Conservation (phyloP, 2,888 invertebrate genomes). For the Drosophila putrida region DNA sequence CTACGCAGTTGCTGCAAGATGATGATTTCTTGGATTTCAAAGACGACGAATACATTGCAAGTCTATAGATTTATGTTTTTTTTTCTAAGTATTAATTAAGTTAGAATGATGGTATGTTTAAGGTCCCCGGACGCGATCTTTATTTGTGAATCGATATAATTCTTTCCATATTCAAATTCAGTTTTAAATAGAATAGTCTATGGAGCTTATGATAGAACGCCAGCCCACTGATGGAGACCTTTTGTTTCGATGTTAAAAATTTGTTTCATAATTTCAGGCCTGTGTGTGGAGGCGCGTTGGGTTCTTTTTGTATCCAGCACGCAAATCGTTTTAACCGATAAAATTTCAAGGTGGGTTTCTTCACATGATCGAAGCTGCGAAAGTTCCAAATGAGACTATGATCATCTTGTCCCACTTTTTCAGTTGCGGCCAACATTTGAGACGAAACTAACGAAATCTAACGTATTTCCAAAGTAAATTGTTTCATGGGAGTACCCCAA, state of each 20-base stretch:
- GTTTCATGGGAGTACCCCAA: conserved; percentile 34
- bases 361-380: conserved; percentile 32
- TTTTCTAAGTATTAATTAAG: conserved; percentile 35
- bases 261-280: conserved; percentile 60
- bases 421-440: conserved; percentile 53
- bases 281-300: conserved; percentile 56
- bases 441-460: conserved; percentile 49
- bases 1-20: conserved; percentile 69
- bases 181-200: conserved; percentile 28
- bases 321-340: conserved; percentile 26
- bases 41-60: conserved; percentile 35
- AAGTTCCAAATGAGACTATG: conserved; percentile 59
- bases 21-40: conserved; percentile 37
- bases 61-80: conserved; percentile 45
- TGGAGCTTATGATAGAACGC: conserved; percentile 66
- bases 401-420: conserved; percentile 67
- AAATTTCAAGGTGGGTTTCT: conserved; percentile 59
- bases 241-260: conserved; percentile 44
- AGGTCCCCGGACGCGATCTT: conserved; percentile 28
- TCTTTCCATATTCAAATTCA: conserved; percentile 72
- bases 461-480: conserved; percentile 42
- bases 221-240: conserved; percentile 48
- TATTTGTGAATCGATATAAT: conserved; percentile 75
- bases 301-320: conserved; percentile 54
- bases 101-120: conserved; percentile 33